A percentile compares a stretch with the other conserved stretches of the same genome.
Conservation (phyloP, 1,140 invertebrate genomes). For the Drosophila burlai region DNA sequence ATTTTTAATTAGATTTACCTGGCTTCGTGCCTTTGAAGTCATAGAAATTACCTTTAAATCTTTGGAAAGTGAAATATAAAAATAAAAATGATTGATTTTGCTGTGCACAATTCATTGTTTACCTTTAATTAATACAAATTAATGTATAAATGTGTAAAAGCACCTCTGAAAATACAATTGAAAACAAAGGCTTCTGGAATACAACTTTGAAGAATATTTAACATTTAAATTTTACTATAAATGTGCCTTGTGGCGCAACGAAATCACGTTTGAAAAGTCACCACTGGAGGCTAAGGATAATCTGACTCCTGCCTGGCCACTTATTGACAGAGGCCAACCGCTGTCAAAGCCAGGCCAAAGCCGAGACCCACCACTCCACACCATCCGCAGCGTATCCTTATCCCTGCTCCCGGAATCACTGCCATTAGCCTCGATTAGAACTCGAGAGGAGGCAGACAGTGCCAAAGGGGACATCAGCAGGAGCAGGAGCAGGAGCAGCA, state of each 20-base stretch:
- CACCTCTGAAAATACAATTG: background rate
- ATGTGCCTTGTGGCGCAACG: background rate
- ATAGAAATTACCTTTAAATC: background rate
- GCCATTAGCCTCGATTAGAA: conserved; percentile 41
- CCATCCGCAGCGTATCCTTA: background rate
- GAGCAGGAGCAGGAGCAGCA: conserved; percentile 9
- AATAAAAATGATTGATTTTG: background rate
- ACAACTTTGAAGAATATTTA: background rate
- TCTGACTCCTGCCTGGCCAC: conserved; percentile 25
- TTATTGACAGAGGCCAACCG: conserved; percentile 41
- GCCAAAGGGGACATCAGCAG: conserved; percentile 35
- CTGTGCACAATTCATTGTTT: background rate
- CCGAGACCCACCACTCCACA: background rate
- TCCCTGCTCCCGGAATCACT: background rate
- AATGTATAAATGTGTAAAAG: background rate
- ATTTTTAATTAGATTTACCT: conserved; percentile 2
- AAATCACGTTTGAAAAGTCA: conserved; percentile 15
- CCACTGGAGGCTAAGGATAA: conserved; percentile 28
- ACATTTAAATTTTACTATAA: background rate
- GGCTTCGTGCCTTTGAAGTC: background rate
- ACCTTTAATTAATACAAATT: background rate
- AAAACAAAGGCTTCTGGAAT: background rate
- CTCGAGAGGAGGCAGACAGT: conserved; percentile 8
- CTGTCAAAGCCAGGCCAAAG: conserved; percentile 43
- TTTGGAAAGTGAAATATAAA: background rate